Evolutionary conservation across 2,113 vertebrate species (phyloP).

Genomic region (Eonycteris spelaea): DNA sequence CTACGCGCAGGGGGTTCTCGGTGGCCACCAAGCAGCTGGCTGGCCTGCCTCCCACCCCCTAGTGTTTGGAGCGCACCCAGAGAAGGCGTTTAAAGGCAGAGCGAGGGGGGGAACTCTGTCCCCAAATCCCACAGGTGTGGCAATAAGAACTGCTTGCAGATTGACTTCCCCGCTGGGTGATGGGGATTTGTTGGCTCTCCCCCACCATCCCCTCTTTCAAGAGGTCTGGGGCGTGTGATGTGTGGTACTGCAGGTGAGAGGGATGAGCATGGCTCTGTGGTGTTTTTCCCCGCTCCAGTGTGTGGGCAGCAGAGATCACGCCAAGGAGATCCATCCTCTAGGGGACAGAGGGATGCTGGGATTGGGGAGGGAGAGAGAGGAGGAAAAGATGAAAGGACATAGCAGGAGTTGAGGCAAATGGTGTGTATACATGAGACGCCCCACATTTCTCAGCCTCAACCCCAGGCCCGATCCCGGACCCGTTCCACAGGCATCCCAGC

Average conservation of each 20-base stretch:
- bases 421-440: not conserved
- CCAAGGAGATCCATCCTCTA: not conserved
- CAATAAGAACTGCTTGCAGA: not conserved
- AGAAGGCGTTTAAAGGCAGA: not conserved
- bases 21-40: not conserved
- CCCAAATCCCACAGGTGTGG: no score
- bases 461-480: slow-evolving; percentile 67
- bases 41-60: accelerated
- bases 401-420: slow-evolving; percentile 67
- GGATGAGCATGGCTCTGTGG: accelerated
- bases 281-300: not conserved
- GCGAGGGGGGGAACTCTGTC: not conserved
- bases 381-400: slow-evolving; percentile 53
- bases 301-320: not conserved
- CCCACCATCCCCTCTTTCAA: accelerated
- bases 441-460: slow-evolving; percentile 68
- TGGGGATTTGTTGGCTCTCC: not conserved
- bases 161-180: not conserved
- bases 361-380: not conserved
- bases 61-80: not conserved
- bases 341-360: not conserved
- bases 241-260: not conserved
- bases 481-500: slow-evolving; percentile 40
- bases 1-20: accelerated
- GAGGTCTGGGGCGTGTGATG: not conserved